Conservation (phyloP, 2,888 invertebrate species). For the Diloba caeruleocephala region DNA sequence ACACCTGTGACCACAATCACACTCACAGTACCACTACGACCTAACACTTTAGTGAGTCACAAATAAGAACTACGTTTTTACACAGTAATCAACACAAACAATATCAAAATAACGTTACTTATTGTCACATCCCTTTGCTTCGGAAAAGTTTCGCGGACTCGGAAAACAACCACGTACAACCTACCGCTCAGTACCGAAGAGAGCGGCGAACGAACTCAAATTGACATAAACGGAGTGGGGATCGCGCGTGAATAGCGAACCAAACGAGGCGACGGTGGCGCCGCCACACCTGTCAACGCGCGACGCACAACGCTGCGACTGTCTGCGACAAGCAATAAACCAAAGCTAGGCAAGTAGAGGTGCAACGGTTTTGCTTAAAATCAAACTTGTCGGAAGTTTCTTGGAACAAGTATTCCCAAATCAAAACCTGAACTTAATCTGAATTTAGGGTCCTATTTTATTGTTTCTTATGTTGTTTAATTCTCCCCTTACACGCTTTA, state of each 20-base stretch:
- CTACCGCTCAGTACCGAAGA: slow-evolving; percentile 57
- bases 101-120: slow-evolving; percentile 36
- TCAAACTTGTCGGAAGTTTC: slow-evolving; percentile 10
- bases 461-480: too few species aligned
- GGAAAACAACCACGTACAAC: slow-evolving; percentile 40
- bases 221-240: slow-evolving; percentile 65
- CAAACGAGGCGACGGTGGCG: slow-evolving; percentile 61
- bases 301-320: slow-evolving; percentile 28
- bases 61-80: slow-evolving; percentile 49
- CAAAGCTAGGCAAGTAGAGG: slow-evolving; percentile 58
- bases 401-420: too few species aligned
- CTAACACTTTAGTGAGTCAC: slow-evolving; percentile 58
- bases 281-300: slow-evolving; percentile 75
- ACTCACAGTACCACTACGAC: slow-evolving; percentile 70
- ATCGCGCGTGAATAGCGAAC: slow-evolving; percentile 51
- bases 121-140: slow-evolving; percentile 61
- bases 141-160: slow-evolving; percentile 80
- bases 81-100: slow-evolving; percentile 42
- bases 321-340: slow-evolving; percentile 54
- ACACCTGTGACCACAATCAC: slow-evolving; percentile 84
- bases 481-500: too few species aligned
- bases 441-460: too few species aligned
- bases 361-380: slow-evolving; percentile 50
- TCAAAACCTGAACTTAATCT: too few species aligned
- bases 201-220: slow-evolving; percentile 76